Percentiles rank a stretch among this genome's conserved stretches.
phyloP scores from a whole-genome alignment of 2,888 invertebrate species.

The Gibbula magus region DNA sequence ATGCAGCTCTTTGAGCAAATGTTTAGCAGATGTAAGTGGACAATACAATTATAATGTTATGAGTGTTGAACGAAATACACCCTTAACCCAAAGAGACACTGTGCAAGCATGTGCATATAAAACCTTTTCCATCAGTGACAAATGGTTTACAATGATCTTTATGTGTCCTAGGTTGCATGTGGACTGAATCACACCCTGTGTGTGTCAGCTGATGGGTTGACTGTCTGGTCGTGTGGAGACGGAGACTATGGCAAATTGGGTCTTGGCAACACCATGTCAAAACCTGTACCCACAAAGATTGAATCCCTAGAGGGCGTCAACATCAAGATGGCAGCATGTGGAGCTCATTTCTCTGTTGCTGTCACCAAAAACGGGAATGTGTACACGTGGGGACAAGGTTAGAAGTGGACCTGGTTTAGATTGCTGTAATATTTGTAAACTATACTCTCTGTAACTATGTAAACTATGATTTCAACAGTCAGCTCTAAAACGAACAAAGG shows the following conservation, averaged over 20 bases:
- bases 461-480: too few relatives aligned
- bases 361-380: conserved; percentile 80
- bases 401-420: not conserved
- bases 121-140: too few relatives aligned
- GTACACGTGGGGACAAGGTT: conserved; percentile 79
- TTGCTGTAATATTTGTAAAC: too few relatives aligned
- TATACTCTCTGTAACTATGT: too few relatives aligned
- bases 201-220: conserved; percentile 79
- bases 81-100: too few relatives aligned
- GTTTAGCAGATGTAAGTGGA: too few relatives aligned
- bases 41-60: too few relatives aligned
- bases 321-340: conserved; percentile 80
- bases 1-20: too few relatives aligned
- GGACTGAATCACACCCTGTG: conserved; percentile 82
- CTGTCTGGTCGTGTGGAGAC: conserved; percentile 82
- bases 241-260: conserved; percentile 82
- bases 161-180: conserved; percentile 77
- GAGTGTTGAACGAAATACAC: too few relatives aligned
- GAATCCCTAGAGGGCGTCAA: conserved; percentile 78
- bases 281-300: conserved; percentile 76
- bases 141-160: not conserved
- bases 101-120: too few relatives aligned
- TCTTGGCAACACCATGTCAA: conserved; percentile 71
- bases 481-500: too few relatives aligned
- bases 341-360: conserved; percentile 81